These are phyloP conservation scores for Oreotragus oreotragus DNA, from an alignment of 2,113 vertebrate genomes.

Conservation along the genomic window DNA sequence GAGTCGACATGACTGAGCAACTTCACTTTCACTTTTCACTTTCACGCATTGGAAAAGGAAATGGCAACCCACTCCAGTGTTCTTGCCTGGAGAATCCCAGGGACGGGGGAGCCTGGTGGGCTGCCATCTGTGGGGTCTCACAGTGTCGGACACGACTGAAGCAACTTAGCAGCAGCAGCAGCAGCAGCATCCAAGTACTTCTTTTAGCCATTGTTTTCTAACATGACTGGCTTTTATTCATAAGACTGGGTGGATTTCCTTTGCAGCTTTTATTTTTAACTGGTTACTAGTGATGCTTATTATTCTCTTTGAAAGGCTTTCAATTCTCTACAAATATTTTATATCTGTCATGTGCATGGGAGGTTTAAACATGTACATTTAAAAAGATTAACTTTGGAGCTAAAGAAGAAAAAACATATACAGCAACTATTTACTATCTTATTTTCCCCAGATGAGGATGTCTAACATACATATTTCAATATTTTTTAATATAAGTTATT, in stretches of 20 bases:
- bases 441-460: not conserved
- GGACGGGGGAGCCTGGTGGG: fast-evolving
- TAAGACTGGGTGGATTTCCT: not conserved
- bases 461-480: not conserved
- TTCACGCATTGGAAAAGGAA: too few relatives aligned
- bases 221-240: not conserved
- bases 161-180: too few relatives aligned
- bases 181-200: not conserved
- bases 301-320: not conserved
- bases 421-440: not conserved
- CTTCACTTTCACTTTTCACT: too few relatives aligned
- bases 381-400: constrained; percentile 5
- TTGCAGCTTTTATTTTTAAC: not conserved
- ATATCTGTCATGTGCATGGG: not conserved
- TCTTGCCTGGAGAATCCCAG: too few relatives aligned
- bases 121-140: too few relatives aligned
- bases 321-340: not conserved
- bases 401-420: not conserved
- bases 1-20: too few relatives aligned
- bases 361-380: not conserved
- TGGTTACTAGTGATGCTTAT: not conserved
- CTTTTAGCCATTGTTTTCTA: not conserved
- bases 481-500: constrained; percentile 3
- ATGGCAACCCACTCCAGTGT: too few relatives aligned
- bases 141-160: too few relatives aligned